Evolutionary conservation across 2,797 vertebrate species (phyloP), one percentile per base, ranked within the genome.

Genomic region (Sebastes goodei): DNA sequence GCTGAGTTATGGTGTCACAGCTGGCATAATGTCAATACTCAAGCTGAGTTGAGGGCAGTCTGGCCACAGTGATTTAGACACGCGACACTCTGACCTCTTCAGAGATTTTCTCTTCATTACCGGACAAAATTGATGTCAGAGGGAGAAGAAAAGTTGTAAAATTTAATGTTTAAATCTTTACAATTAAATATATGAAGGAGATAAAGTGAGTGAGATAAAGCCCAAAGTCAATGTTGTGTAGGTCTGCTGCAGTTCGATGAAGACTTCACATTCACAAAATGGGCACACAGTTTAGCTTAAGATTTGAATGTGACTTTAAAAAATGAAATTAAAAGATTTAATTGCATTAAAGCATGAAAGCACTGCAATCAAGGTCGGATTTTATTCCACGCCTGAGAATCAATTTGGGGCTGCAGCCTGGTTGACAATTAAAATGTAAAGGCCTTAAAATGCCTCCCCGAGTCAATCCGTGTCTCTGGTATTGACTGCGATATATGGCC

Each of bases 1-100:
- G 91, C 93, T 96, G 95, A 96, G 92, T 96, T 96, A 96, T 96
- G 95, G 95, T 95, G 96, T 96, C 95, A 96, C 88, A 93, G 95
- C 94, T 96, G 96, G 95, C 96, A 95, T 95, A 94, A 96, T 94
- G 95, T 96, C 96, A 95, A 96, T 96, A 96, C 93, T 93, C 89
- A 88, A 94, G 95, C 94, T 92, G 94, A 95, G 95, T 88, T 93
- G 93, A 94, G 94, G 94, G 93, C 95, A 94, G 93, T 83, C 86
- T 84, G 93, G 90, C 90, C 85, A 66, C 87, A 81, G 92, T 96
- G 96, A 96, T 96, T 96, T 96, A 96, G 94, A 95, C 92, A 89
- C 81, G 67, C 78, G 74, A 85, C 83, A 88, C 87, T 80, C 78
- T 95, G 95, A 95, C 94, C 95, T 91, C 92, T 90, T 91, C 71